Evolutionary conservation across 2,797 vertebrate species (phyloP), one percentile per base, ranked within the genome.

Genomic region (Falco novaeseelandiae): DNA sequence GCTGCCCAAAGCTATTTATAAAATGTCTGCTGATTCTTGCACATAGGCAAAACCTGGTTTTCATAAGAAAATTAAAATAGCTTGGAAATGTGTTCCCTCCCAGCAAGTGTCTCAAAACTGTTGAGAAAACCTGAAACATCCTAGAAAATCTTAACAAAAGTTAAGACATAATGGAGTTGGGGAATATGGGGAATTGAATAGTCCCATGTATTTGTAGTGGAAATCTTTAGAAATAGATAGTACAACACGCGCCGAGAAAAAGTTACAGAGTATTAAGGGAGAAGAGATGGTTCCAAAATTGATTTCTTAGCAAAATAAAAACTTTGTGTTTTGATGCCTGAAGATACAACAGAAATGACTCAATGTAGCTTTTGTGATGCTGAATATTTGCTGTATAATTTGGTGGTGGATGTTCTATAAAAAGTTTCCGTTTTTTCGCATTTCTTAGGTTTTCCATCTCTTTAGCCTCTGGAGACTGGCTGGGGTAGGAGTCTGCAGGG

Each of bases 1-100:
- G 91, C 90, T 78, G 30, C 87, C 95, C 93, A 94, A 95, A 93
- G 49, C 88, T 96, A 95, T 97, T 96, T 96, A 95, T 96, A 96
- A 83, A 76, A 77, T 0, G 67, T 73, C 95, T 95, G 78, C 93
- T 96, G 84, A 91, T 92, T 55, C 79, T 91, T 92, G 96, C 92
- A 89, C 86, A 87, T 6, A 77, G n/a, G 72, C 71, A 89, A 96
- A 93, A 9, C 20, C 3, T 72, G 48, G 51, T 66, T 88, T 95
- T 96, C 72, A 74, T 58, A 79, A 92, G 87, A 95, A 92, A 94
- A 96, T 69, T 38, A 38, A 94, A 92, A 83, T 58, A 65, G 72
- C 87, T 92, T 63, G 72, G 87, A 95, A 91, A 92, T 55, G 22
- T 58, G 55, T 69, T 92, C 29, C 46, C 27, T 93, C 26, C 40